Evolutionary conservation across 2,888 invertebrate genomes (phyloP).

Genomic region (Idaea straminata): DNA sequence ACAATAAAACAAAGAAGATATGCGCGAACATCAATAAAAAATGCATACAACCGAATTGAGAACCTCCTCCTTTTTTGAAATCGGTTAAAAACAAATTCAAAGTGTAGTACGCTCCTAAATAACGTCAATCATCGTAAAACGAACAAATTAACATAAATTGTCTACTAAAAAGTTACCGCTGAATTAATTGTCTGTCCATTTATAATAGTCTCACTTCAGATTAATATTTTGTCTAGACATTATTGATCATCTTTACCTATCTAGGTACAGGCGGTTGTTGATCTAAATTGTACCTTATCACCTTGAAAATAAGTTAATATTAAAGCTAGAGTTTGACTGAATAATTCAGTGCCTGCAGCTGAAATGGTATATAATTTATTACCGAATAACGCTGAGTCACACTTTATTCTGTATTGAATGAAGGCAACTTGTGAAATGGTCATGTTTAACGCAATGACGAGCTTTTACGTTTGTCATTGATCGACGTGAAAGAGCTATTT

Average conservation of each 20-base stretch:
- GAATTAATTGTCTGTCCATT: not conserved
- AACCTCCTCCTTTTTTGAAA: too few species aligned
- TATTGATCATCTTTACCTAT: not conserved
- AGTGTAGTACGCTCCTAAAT: not conserved
- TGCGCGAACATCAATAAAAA: too few species aligned
- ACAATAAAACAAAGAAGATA: too few species aligned
- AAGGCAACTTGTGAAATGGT: constrained; percentile 27
- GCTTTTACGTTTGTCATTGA: constrained; percentile 7
- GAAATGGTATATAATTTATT: constrained; percentile 22
- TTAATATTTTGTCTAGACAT: constrained; percentile 6
- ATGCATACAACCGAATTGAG: too few species aligned
- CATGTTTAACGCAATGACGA: constrained; percentile 16
- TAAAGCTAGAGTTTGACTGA: not conserved
- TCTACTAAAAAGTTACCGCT: not conserved
- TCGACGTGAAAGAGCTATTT: not conserved
- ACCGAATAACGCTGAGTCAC: constrained; percentile 23
- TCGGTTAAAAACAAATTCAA: not conserved
- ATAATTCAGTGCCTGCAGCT: constrained; percentile 23
- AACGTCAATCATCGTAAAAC: not conserved
- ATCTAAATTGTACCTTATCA: not conserved
- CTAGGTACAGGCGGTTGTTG: not conserved
- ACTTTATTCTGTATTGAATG: constrained; percentile 14
- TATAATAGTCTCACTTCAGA: not conserved
- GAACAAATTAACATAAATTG: not conserved
- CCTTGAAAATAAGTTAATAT: not conserved